Evolutionary conservation across 2,888 invertebrate species (phyloP), one percentile per base, ranked within the genome.

Genomic region (Monoplex corrugatus): DNA sequence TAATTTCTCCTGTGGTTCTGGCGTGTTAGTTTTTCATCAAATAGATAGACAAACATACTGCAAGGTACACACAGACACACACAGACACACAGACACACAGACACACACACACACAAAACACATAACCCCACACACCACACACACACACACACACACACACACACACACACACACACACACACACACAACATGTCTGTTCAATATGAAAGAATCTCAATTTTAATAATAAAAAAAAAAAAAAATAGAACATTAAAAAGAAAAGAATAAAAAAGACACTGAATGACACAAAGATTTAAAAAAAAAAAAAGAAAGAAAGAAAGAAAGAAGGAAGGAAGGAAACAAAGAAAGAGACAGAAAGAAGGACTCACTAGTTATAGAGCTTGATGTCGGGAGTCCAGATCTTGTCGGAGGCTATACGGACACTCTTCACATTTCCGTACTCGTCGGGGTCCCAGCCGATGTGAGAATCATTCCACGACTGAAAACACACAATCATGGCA

Each of bases 331-430:
- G n/a, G n/a, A n/a, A n/a, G n/a, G n/a, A n/a, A n/a, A n/a, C n/a
- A n/a, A n/a, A n/a, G 50, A 16, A 50, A 16, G 50, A 16, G 50
- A 13, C 50, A 8, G 8, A 13, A 16, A 50, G 50, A 16, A 32
- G 28, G 40, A 93, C 95, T 93, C 92, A 95, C 95, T 95, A 95
- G 91, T 96, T 95, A 89, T 94, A 93, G 13, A 95, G 93, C 88
- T 95, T 95, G 82, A 96, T 95, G 86, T 95, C 96, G 13, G 96
- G 96, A 16, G 94, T 95, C 96, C 96, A 96, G 86, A 96, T 95
- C 89, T 94, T 93, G 35, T 92, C 90, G 13, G 94, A 93, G 16
- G 95, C 95, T 2, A 96, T 90, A 23, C 95, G 91, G 35, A 96
- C 94, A 50, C 93, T 92, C 8, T 92, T 89, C 0, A 96, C 95